phyloP scores from a whole-genome alignment of 2,797 vertebrate species.

The Pachyuromys duprasi region DNA sequence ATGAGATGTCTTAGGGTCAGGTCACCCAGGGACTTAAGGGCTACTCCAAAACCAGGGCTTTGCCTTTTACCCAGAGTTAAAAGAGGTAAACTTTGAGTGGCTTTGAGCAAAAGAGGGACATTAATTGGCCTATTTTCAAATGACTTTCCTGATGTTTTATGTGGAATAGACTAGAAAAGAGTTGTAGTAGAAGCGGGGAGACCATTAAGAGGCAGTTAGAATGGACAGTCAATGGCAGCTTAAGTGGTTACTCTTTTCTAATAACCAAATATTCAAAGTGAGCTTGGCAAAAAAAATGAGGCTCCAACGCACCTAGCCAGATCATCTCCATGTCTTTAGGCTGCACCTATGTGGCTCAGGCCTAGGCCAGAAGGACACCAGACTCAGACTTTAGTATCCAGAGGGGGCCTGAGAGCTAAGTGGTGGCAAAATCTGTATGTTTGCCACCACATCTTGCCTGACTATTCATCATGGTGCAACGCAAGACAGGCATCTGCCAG shows the following conservation, averaged over 20 bases:
- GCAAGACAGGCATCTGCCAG: background rate
- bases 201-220: background rate
- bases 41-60: background rate
- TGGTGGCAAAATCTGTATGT: background rate
- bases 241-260: background rate
- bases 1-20: background rate
- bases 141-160: background rate
- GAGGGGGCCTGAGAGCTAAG: background rate
- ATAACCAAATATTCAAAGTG: background rate
- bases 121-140: background rate
- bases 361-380: background rate
- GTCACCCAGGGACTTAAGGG: background rate
- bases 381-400: background rate
- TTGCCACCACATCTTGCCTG: background rate
- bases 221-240: background rate
- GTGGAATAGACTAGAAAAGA: background rate
- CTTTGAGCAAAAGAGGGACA: background rate
- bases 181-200: background rate
- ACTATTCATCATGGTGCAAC: background rate
- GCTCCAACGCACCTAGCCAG: background rate
- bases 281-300: background rate
- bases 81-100: background rate
- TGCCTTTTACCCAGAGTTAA: background rate
- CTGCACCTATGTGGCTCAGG: background rate
- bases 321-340: background rate